Conservation (phyloP, 2,797 vertebrate genomes). For the Oreortyx pictus region DNA sequence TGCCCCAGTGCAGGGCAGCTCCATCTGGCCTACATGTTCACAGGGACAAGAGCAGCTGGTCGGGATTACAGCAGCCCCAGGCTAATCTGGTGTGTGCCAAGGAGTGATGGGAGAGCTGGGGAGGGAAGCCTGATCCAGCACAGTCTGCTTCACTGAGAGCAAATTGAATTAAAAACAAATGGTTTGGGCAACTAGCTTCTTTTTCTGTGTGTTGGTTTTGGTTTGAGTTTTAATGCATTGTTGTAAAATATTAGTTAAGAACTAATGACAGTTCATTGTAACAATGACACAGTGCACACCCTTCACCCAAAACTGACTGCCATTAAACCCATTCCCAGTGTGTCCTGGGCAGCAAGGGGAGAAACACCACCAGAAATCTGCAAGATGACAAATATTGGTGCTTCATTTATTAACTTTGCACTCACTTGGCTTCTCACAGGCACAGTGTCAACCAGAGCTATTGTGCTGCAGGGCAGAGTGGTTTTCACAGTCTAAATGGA, state of each 20-base stretch:
- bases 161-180: conserved; percentile 26
- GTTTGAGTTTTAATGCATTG: background rate
- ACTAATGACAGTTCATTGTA: background rate
- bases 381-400: background rate
- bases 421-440: background rate
- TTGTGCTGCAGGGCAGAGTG: background rate
- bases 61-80: conserved; percentile 27
- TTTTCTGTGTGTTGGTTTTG: background rate
- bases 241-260: background rate
- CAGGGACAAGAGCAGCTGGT: background rate
- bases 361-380: background rate
- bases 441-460: background rate
- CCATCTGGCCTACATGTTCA: background rate
- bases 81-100: background rate
- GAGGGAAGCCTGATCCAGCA: conserved; percentile 24
- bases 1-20: background rate
- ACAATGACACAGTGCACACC: background rate
- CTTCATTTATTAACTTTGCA: background rate
- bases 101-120: background rate
- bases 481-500: background rate
- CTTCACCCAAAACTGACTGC: background rate
- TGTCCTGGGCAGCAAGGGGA: background rate
- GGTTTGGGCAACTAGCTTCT: background rate
- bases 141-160: background rate
- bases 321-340: background rate